phyloP scores from a whole-genome alignment of 2,888 invertebrate genomes.

The Griposia aprilina region DNA sequence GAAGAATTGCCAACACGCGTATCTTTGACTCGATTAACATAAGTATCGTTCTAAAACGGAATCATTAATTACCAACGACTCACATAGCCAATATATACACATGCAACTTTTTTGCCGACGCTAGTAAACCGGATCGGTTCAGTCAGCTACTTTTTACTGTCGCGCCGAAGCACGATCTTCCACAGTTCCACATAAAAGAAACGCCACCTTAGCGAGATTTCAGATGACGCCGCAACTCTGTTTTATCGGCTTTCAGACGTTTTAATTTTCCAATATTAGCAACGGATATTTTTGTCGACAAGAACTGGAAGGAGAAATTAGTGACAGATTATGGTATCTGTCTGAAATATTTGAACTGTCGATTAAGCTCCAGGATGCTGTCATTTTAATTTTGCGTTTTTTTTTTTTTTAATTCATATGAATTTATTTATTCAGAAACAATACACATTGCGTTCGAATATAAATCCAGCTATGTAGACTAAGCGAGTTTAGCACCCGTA shows the following conservation, averaged over 20 bases:
- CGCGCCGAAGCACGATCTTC: constrained; percentile 68
- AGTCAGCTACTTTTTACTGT: constrained; percentile 73
- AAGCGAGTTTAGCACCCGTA: neutral
- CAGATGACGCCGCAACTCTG: constrained; percentile 64
- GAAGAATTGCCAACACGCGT: constrained; percentile 26
- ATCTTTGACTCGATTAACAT: constrained; percentile 47
- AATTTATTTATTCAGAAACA: too few relatives aligned
- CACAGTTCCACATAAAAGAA: constrained; percentile 73
- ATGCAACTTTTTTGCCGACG: constrained; percentile 64
- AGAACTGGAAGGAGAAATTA: constrained; percentile 31
- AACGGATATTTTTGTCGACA: constrained; percentile 39
- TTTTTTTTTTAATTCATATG: neutral
- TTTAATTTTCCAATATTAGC: constrained; percentile 52
- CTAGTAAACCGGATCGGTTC: constrained; percentile 66
- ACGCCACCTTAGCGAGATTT: constrained; percentile 68
- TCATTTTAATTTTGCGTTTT: neutral
- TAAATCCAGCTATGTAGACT: neutral
- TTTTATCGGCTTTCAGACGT: constrained; percentile 65
- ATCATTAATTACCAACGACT: constrained; percentile 57
- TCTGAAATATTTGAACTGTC: constrained; percentile 4
- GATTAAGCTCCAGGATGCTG: neutral
- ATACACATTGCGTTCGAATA: too few relatives aligned
- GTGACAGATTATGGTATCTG: constrained; percentile 8
- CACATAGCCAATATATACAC: constrained; percentile 52
- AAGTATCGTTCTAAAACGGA: constrained; percentile 53